phyloP scores from a whole-genome alignment of 2,797 vertebrate species.

The Halcyon chelicuti region DNA sequence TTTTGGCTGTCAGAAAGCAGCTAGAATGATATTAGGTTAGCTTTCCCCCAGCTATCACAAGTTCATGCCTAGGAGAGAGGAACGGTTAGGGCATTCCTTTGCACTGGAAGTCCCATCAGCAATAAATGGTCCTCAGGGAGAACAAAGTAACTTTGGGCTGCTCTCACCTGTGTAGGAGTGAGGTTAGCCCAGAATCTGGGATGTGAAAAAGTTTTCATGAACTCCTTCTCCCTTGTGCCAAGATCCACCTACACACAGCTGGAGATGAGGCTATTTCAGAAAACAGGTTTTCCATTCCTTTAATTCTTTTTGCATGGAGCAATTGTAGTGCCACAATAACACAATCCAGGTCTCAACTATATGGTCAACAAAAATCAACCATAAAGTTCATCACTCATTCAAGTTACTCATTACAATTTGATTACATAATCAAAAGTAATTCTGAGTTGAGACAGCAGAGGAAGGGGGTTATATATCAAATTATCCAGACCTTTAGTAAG shows the following conservation, averaged over 20 bases:
- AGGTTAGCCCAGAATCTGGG: background rate
- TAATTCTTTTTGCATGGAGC: background rate
- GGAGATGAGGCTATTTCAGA: background rate
- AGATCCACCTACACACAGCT: background rate
- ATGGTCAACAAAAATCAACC: background rate
- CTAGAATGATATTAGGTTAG: background rate
- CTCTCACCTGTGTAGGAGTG: background rate
- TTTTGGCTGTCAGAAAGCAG: background rate
- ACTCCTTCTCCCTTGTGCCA: background rate
- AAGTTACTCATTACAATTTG: background rate
- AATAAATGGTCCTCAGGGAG: background rate
- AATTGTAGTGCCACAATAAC: background rate
- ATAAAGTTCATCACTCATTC: background rate
- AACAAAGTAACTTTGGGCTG: background rate
- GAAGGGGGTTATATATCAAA: background rate
- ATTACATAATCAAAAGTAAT: background rate
- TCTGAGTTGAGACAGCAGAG: background rate
- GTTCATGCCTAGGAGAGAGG: background rate
- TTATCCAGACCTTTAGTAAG: background rate
- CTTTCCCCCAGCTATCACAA: background rate
- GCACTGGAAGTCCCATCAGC: fast-evolving
- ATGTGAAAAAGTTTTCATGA: fast-evolving
- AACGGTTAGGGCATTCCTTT: background rate
- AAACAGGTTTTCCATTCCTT: background rate
- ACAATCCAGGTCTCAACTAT: background rate